Conservation (phyloP, 30 jellyfish, hydroid and myxozoan species). For the Morbakka virulenta region DNA sequence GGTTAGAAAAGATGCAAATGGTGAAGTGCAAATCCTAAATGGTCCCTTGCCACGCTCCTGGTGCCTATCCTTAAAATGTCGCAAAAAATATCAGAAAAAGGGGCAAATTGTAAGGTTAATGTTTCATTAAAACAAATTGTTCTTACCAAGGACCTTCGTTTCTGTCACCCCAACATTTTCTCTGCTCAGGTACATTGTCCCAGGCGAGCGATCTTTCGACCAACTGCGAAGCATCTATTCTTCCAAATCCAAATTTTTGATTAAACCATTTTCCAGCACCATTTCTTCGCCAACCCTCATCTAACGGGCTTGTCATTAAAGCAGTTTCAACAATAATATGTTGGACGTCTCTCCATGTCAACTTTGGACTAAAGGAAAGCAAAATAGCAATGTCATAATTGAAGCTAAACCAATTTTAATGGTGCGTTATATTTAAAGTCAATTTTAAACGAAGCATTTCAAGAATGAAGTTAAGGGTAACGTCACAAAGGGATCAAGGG, state of each 20-base stretch:
- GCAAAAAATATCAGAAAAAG: too few species aligned
- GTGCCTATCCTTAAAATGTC: too few species aligned
- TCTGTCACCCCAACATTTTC: conserved; percentile 88
- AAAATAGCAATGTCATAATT: not conserved
- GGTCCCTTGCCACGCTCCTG: too few species aligned
- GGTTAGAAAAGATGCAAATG: too few species aligned
- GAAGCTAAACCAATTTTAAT: too few species aligned
- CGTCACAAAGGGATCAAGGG: not conserved
- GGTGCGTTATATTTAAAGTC: too few species aligned
- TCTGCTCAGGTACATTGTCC: conserved; percentile 82
- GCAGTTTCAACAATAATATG: conserved; percentile 96
- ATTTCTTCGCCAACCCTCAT: conserved; percentile 98
- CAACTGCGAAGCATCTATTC: conserved; percentile 96
- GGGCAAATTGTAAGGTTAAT: not conserved
- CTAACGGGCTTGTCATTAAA: conserved; percentile 96
- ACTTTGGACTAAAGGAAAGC: conserved; percentile 51
- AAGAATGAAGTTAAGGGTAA: too few species aligned
- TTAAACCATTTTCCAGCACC: conserved; percentile 99
- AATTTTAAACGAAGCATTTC: too few species aligned
- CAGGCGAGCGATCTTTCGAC: conserved; percentile 79
- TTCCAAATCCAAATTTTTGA: conserved; percentile 97
- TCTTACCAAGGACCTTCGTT: conserved; percentile 94
- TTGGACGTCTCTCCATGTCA: conserved; percentile 99
- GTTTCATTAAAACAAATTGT: not conserved
- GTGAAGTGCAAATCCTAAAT: too few species aligned